Base-by-base conservation (phyloP, 1,140 invertebrate genomes). In the Bilobella aurantiaca region DNA sequence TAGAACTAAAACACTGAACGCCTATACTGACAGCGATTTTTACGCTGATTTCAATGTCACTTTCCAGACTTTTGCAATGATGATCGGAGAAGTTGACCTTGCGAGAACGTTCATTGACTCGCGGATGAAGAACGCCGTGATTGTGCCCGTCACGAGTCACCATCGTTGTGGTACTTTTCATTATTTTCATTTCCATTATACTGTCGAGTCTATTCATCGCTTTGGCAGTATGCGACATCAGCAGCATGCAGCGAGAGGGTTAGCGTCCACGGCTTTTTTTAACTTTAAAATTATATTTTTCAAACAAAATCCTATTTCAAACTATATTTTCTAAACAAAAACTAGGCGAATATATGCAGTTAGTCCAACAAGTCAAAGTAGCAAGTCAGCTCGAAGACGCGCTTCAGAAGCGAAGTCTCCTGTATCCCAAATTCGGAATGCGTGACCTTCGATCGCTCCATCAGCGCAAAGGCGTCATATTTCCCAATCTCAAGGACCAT, bases 101-200 rank as follows among this genome's bases (percentile, higher is more conserved):
- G 70, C 63, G 2, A 46, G 72, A 30, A 73, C 72, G 18, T 73
- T 73, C 59, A 70, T 72, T 12, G 72, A 73, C 30, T 67, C 67
- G 3, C 5, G 32, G 65, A 65, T 37, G 47, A 67, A 23, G 47
- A 56, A 64, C 31, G 63, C 21, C 27, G 32, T 27, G n/a, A 72
- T 70, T 31, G 72, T 73, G 2, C 72, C 70, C 16, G 65, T 73
- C 27, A 73, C 72, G 18, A 68, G 66, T 47, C 72, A 73, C 47
- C 57, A n/a, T 73, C n/a, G 72, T 73, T 57, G 72, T 73, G 56
- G 69, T 65, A 21, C 65, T 73, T 2, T 73, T 73, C 32, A 73
- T 73, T 27, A 72, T 73, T 29, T 73, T 73, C 53, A 71, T 73
- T 37, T 73, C 72, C 8, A 70, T 73, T 30, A 71, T 73, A n/a